Base-by-base conservation (phyloP, 2,888 invertebrate species). In the Hirtodrosophila trivittata region DNA sequence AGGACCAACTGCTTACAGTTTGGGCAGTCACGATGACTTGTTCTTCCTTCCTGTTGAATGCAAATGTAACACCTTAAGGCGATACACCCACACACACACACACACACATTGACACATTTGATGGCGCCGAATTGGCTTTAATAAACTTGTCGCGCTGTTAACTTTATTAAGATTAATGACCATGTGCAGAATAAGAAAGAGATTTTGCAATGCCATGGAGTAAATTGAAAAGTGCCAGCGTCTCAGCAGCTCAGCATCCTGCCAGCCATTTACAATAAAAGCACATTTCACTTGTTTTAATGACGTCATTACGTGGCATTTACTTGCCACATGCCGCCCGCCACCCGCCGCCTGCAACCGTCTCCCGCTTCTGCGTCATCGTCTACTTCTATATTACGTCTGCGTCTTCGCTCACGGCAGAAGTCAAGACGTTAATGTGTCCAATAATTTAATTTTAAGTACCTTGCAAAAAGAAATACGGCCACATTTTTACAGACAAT, bases 381-480 rank as follows among this genome's bases (percentile, higher is more conserved):
- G 5, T 25, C 47, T 1, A 28, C 58, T 52, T 60, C 59, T 45
- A 47, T 30, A 38, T 58, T 1, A 28, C 58, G 56, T 60, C 59
- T 45, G 51, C 33, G 42, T 58, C 55, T 46, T 14, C 41, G 59
- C 63, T 28, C 74, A 66, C 58, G 62, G 73, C 30, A 73, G 62
- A 75, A 83, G 83, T 82, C 82, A 83, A 77, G 84, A 83, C 83
- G 83, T 83, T 83, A 83, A 83, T 83, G 83, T 83, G 86, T 86
- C 86, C 83, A 86, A 86, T 83, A 84, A 84, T 84, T 84, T 84
- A 83, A 83, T 83, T 83, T 83, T 83, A 85, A 83, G 83, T 83
- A 83, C 81, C 86, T 83, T 86, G 86, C 83, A 83, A 86, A 86
- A 86, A 83, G 86, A 83, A 83, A 86, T 86, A 83, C 86, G 74